phyloP scores from a whole-genome alignment of 1,140 invertebrate genomes.

The Glossosoma conforme region DNA sequence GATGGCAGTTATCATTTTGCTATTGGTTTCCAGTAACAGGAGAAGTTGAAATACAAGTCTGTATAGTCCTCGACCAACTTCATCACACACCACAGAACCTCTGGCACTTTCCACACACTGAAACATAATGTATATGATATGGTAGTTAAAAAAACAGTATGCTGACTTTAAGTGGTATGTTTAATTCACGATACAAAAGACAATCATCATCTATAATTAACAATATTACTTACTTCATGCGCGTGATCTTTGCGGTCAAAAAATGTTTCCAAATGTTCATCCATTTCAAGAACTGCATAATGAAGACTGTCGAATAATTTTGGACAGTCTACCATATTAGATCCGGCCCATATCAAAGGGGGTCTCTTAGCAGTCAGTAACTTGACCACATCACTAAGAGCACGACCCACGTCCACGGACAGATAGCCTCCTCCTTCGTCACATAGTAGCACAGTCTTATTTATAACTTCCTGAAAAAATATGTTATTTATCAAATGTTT shows the following conservation, averaged over 20 bases:
- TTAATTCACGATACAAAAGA: too few relatives aligned
- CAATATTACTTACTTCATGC: slow-evolving; percentile 62
- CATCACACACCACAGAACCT: slow-evolving; percentile 27
- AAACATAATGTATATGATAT: too few relatives aligned
- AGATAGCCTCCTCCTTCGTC: slow-evolving; percentile 33
- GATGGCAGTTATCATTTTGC: slow-evolving; percentile 74
- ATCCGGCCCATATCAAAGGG: slow-evolving; percentile 70
- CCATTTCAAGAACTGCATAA: slow-evolving; percentile 88
- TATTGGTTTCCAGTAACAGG: slow-evolving; percentile 84
- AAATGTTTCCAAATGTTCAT: slow-evolving; percentile 93
- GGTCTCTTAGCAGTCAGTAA: slow-evolving; percentile 54
- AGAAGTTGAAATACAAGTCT: slow-evolving; percentile 92
- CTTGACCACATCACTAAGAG: slow-evolving; percentile 38
- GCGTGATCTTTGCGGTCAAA: slow-evolving; percentile 87
- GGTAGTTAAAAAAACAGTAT: too few relatives aligned
- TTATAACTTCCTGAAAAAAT: slow-evolving; percentile 39
- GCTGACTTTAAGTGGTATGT: too few relatives aligned
- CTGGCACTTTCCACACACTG: slow-evolving; percentile 59
- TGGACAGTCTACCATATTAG: slow-evolving; percentile 56
- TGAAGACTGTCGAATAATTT: slow-evolving; percentile 72
- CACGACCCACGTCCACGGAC: slow-evolving; percentile 30
- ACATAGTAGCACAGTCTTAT: slow-evolving; percentile 43
- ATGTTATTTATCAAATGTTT: not conserved
- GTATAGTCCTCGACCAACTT: slow-evolving; percentile 76
- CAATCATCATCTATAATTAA: too few relatives aligned